Conservation (phyloP, 2,797 vertebrate species). For the Nyctibius grandis region DNA sequence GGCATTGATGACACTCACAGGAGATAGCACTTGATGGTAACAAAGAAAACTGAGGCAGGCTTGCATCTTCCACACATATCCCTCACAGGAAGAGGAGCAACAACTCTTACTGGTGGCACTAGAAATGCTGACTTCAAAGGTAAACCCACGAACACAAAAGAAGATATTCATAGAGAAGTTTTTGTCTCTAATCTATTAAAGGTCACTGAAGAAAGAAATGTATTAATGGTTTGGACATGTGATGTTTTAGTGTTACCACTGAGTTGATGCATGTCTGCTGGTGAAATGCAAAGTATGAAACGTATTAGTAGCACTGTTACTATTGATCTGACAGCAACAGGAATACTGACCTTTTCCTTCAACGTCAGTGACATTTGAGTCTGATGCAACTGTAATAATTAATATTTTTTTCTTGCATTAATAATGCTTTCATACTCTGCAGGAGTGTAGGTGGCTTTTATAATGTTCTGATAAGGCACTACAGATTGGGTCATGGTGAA, state of each 20-base stretch:
- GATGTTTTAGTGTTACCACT: background rate
- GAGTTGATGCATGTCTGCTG: background rate
- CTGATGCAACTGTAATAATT: background rate
- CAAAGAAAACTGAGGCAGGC: background rate
- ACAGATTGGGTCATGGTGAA: fast-evolving
- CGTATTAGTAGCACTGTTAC: background rate
- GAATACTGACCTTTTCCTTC: background rate
- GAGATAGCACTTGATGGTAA: background rate
- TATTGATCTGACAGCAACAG: background rate
- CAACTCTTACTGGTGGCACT: background rate
- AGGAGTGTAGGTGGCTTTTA: background rate
- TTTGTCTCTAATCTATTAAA: background rate
- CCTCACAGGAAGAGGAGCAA: background rate
- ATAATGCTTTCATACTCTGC: background rate
- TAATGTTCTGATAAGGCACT: background rate
- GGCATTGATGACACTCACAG: background rate
- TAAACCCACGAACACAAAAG: background rate
- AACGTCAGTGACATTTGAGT: background rate
- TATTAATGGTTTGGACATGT: background rate
- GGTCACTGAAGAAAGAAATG: background rate
- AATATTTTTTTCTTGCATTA: background rate
- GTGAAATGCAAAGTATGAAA: background rate
- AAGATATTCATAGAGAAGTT: background rate
- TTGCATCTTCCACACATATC: background rate
- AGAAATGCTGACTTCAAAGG: background rate